phyloP scores from a whole-genome alignment of 2,113 vertebrate genomes.

The Sorex araneus region DNA sequence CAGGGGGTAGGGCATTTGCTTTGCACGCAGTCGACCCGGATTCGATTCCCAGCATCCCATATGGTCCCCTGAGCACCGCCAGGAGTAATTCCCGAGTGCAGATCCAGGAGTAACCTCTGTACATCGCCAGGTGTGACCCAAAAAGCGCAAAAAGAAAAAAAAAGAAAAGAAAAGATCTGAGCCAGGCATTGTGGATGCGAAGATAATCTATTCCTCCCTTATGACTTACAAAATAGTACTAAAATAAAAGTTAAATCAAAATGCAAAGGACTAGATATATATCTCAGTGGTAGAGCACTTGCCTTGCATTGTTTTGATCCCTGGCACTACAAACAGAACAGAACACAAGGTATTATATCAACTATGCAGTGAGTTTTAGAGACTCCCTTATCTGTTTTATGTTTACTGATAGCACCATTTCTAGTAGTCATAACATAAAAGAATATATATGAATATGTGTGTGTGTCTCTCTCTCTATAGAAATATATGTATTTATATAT shows the following conservation, averaged over 20 bases:
- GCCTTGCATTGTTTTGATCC: no score
- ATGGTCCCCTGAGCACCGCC: no score
- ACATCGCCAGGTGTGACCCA: no score
- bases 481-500: accelerated
- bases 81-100: no score
- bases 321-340: no score
- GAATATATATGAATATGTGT: neutral
- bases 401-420: constrained; percentile 23
- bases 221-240: neutral
- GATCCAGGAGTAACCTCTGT: no score
- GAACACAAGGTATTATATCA: neutral
- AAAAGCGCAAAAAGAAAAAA: no score
- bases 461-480: no score
- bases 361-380: neutral
- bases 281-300: no score
- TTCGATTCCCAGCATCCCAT: no score
- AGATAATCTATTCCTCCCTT: constrained; percentile 21
- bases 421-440: neutral
- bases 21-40: no score
- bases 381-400: neutral
- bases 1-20: no score
- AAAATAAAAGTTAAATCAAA: constrained; percentile 49
- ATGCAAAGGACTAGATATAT: neutral
- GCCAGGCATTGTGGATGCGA: neutral
- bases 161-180: neutral